Conservation (phyloP, 2,113 vertebrate species). For the Capreolus pygargus region DNA sequence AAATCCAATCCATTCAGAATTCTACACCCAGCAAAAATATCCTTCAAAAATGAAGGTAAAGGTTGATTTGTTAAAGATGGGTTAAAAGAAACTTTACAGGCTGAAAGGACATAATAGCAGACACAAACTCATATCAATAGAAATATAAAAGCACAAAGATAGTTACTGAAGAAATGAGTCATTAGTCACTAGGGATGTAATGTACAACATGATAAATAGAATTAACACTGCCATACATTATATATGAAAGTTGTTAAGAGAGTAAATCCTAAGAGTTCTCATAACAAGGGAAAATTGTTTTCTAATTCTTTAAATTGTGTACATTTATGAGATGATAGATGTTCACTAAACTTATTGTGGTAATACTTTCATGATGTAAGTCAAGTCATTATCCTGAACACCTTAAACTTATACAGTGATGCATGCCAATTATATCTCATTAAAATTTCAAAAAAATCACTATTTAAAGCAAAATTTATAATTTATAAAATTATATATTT, state of each 20-base stretch:
- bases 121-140: neutral
- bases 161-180: neutral
- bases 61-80: neutral
- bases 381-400: neutral
- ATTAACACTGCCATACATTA: neutral
- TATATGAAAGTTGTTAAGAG: neutral
- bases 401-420: neutral
- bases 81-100: neutral
- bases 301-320: neutral
- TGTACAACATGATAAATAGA: neutral
- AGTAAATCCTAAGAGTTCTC: neutral
- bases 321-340: neutral
- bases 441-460: neutral
- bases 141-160: neutral
- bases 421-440: neutral
- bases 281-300: neutral
- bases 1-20: neutral
- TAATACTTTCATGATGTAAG: neutral
- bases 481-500: neutral
- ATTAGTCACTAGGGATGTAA: neutral
- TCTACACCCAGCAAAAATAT: neutral
- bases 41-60: neutral
- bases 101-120: neutral
- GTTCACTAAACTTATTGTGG: neutral
- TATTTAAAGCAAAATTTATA: constrained; percentile 1